A percentile compares a stretch with the other conserved stretches of the same genome.
These are phyloP conservation scores for Eupristina koningsbergeri DNA, from an alignment of 1,140 invertebrate species.

Conservation along the genomic window DNA sequence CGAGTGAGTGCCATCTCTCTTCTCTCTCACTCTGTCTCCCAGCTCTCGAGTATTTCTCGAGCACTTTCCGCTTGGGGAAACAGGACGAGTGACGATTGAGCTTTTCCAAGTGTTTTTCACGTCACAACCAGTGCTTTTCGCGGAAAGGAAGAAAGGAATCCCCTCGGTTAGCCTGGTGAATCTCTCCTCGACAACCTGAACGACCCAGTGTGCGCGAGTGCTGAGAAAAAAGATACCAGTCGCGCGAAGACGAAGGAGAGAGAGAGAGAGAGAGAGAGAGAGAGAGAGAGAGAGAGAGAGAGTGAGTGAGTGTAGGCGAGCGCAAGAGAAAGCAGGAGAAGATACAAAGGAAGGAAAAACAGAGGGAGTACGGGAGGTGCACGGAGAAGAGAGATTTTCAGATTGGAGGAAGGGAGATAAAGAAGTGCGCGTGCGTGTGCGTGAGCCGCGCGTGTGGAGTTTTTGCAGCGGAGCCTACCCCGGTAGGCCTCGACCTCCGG, in stretches of 20 bases:
- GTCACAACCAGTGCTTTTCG: no score
- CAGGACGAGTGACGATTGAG: neutral
- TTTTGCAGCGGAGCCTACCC: conserved; percentile 40
- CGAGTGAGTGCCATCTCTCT: no score
- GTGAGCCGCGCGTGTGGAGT: neutral
- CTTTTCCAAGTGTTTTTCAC: neutral
- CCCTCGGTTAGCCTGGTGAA: neutral
- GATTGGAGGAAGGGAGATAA: neutral
- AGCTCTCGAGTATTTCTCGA: no score
- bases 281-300: no score
- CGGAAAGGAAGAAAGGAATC: no score
- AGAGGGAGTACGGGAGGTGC: neutral
- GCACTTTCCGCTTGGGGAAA: neutral
- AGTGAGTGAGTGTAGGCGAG: neutral
- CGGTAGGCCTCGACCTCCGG: conserved; percentile 60
- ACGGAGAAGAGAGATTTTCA: neutral
- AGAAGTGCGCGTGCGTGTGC: neutral
- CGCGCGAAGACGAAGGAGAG: no score
- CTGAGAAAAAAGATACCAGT: no score
- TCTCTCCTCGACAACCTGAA: neutral
- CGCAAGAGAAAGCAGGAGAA: neutral
- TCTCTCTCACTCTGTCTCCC: neutral
- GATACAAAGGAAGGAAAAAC: neutral
- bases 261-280: neutral
- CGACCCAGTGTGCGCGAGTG: neutral